Conservation (phyloP, 1,140 invertebrate genomes). For the Amyelois transitella region DNA sequence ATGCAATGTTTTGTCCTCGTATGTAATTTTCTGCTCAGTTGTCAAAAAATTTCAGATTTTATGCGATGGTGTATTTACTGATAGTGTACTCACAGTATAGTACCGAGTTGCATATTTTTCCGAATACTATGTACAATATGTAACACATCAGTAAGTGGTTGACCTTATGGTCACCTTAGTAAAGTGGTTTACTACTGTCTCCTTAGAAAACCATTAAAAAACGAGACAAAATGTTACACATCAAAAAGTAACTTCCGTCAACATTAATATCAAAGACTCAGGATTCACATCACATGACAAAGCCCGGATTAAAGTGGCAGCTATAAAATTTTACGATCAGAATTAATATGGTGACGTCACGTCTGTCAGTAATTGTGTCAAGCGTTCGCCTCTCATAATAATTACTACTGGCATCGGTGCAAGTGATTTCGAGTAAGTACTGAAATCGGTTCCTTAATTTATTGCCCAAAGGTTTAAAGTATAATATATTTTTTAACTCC, state of each 20-base stretch:
- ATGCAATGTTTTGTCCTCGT: too few species aligned
- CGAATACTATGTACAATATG: too few species aligned
- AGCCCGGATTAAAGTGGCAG: slow-evolving; percentile 8
- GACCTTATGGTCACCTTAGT: too few species aligned
- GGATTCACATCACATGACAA: not conserved
- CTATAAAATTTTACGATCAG: slow-evolving; percentile 24
- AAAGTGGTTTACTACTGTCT: too few species aligned
- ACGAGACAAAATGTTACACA: too few species aligned
- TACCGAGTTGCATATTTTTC: too few species aligned
- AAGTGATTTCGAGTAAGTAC: not conserved
- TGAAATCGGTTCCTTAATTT: not conserved
- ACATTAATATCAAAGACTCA: not conserved
- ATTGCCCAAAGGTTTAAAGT: not conserved
- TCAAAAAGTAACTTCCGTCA: not conserved
- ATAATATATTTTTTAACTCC: not conserved
- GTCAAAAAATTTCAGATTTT: too few species aligned
- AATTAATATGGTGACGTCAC: slow-evolving; percentile 23
- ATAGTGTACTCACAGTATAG: too few species aligned
- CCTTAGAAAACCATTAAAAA: too few species aligned
- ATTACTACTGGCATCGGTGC: slow-evolving; percentile 12
- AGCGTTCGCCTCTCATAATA: slow-evolving; percentile 17
- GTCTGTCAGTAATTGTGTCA: slow-evolving; percentile 27
- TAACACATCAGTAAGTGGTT: too few species aligned
- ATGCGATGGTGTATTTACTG: too few species aligned
- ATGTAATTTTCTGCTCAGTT: too few species aligned